Base-by-base conservation (phyloP, 2,888 invertebrate species). In the Drosophila diplacantha region DNA sequence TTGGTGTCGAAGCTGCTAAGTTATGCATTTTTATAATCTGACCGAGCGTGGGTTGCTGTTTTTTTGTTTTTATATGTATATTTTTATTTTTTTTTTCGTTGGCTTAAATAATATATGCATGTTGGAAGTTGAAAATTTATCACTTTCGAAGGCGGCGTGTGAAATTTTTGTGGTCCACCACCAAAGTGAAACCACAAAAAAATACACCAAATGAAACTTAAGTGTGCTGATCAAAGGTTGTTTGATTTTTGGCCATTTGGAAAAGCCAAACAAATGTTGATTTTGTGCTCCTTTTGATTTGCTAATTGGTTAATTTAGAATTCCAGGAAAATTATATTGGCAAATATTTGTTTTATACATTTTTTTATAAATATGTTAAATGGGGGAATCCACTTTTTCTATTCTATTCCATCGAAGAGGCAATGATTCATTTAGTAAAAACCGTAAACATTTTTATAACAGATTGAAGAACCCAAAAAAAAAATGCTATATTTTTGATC, bases 1-100 rank as follows among this genome's bases (percentile, higher is more conserved):
- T 80, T 77, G 71, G 74, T 81, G 80, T 76, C 74, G 35, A 80
- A 72, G 59, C 55, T 74, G 81, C 78, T 70, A 76, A 80, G 61
- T 72, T 82, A 74, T 82, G 82, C 82, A 77, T 52, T 82, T 82
- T 80, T 65, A 60, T 69, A 64, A 54, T 60, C 44, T 51, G 58
- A 44, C 37, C 35, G 14, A 47, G 59, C 59, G 66, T 66, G 66
- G 66, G 66, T 68, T 68, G 66, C 68, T 43, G 34, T 47, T 66
- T 65, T 47, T 55, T 47, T 46, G 26, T 32, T 70, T 49, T 59
- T 35, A 8, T 52, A 37, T 35, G 4, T 52, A 37, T 57, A 37
- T 37, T 18, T 57, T 18, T 18, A 12, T 18, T 37, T 2, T 37
- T 3, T 56, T 38, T 58, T 32, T 69, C 73, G 69, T 64, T 54